Percentiles rank a stretch among this genome's conserved stretches.
Conservation (phyloP, 2,888 invertebrate genomes). For the Sericinus montela region DNA sequence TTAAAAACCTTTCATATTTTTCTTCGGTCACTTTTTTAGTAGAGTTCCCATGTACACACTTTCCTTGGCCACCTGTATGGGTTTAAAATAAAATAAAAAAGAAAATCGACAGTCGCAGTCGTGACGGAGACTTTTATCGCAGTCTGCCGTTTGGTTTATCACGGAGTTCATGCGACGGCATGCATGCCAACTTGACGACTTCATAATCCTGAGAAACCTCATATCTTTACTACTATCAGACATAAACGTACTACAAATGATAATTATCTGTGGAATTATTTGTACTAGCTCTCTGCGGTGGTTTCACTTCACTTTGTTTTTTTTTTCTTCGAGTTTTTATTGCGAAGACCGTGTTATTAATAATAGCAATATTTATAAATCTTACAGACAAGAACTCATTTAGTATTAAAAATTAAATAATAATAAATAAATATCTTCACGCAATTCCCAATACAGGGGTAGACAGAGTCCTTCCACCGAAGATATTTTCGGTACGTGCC, state of each 20-base stretch:
- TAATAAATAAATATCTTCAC: too few species aligned
- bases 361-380: too few species aligned
- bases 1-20: neutral
- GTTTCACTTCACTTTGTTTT: neutral
- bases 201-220: constrained; percentile 27
- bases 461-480: too few species aligned
- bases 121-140: constrained; percentile 10
- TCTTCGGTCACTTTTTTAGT: neutral
- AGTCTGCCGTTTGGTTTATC: constrained; percentile 6
- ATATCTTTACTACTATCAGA: constrained; percentile 25
- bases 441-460: too few species aligned
- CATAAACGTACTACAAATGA: constrained; percentile 24
- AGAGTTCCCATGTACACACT: neutral
- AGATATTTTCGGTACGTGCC: too few species aligned
- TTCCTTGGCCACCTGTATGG: constrained; percentile 4
- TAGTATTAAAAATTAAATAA: too few species aligned
- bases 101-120: constrained; percentile 12
- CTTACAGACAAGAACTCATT: too few species aligned
- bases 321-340: neutral
- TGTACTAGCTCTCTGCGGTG: constrained; percentile 1
- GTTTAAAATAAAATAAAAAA: neutral
- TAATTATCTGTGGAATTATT: constrained; percentile 17
- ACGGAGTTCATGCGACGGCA: constrained; percentile 12
- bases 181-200: constrained; percentile 15
- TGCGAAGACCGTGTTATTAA: too few species aligned